Percentiles rank a stretch among this genome's conserved stretches.
These are phyloP conservation scores for Amphipoea lucens DNA, from an alignment of 2,888 invertebrate species.

Conservation along the genomic window DNA sequence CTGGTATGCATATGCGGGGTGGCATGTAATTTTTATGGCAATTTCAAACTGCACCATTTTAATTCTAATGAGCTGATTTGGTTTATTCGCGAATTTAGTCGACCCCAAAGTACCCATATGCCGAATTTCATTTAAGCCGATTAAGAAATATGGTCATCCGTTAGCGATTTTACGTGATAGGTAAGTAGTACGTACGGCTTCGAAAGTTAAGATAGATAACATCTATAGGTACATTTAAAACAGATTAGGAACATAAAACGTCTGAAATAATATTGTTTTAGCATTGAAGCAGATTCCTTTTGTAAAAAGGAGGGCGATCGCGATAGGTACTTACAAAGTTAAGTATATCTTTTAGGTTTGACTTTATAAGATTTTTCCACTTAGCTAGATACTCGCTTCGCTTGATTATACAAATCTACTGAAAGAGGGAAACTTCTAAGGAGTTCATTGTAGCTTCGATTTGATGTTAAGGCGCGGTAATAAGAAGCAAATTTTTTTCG, in stretches of 20 bases:
- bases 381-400: background rate
- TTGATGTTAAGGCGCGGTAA: background rate
- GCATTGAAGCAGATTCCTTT: slow-evolving; percentile 14
- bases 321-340: background rate
- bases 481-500: background rate
- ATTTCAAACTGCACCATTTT: slow-evolving; percentile 53
- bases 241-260: slow-evolving; percentile 20
- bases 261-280: slow-evolving; percentile 29
- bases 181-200: slow-evolving; percentile 4
- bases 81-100: slow-evolving; percentile 53
- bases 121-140: slow-evolving; percentile 57
- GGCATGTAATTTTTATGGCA: slow-evolving; percentile 56
- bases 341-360: slow-evolving; percentile 8
- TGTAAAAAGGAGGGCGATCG: background rate
- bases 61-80: slow-evolving; percentile 58
- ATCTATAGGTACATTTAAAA: slow-evolving; percentile 9
- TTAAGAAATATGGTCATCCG: slow-evolving; percentile 56
- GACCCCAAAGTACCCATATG: slow-evolving; percentile 50
- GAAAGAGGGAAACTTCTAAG: slow-evolving; percentile 4
- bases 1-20: slow-evolving; percentile 30
- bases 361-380: slow-evolving; percentile 17
- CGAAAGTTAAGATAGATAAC: slow-evolving; percentile 21
- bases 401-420: background rate
- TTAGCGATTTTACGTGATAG: slow-evolving; percentile 39
- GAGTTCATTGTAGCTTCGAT: slow-evolving; percentile 18